These are phyloP conservation scores for Sminthurinus signatus DNA, from an alignment of 1,140 invertebrate genomes.

Conservation along the genomic window DNA sequence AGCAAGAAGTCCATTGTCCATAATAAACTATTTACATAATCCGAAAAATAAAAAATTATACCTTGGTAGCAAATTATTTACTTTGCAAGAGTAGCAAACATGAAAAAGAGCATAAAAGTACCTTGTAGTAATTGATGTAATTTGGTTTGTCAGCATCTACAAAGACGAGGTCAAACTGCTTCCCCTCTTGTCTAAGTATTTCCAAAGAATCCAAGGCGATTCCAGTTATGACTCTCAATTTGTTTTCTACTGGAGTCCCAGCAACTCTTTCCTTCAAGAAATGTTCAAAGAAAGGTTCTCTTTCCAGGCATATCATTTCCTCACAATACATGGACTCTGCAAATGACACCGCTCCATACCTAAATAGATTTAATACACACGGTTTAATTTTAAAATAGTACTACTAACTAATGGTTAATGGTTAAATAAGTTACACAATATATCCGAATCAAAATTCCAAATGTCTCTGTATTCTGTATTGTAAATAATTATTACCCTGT, in stretches of 20 bases:
- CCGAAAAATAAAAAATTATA: background rate
- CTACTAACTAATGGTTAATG: no score
- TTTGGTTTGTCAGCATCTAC: slow-evolving; percentile 36
- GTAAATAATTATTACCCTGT: no score
- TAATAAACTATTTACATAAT: slow-evolving; percentile 10
- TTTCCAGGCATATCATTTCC: slow-evolving; percentile 27
- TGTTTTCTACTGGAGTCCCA: slow-evolving; percentile 25
- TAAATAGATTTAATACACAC: no score
- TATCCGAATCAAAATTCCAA: no score
- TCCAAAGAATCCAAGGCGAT: slow-evolving; percentile 23
- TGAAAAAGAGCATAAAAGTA: background rate
- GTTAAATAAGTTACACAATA: no score
- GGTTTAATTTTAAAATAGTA: no score
- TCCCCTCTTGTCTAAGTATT: slow-evolving; percentile 21
- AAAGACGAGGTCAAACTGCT: slow-evolving; percentile 33
- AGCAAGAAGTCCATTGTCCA: background rate
- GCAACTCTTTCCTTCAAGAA: slow-evolving; percentile 18
- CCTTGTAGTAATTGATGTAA: slow-evolving; percentile 40
- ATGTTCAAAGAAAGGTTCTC: slow-evolving; percentile 27
- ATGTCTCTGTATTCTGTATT: no score
- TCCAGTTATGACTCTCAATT: slow-evolving; percentile 28
- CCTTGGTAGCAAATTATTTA: background rate
- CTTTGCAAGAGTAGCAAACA: no score
- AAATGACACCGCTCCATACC: slow-evolving; percentile 29
- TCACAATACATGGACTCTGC: slow-evolving; percentile 25